phyloP scores from a whole-genome alignment of 1,140 invertebrate genomes.

The Rhynchophorus ferrugineus region DNA sequence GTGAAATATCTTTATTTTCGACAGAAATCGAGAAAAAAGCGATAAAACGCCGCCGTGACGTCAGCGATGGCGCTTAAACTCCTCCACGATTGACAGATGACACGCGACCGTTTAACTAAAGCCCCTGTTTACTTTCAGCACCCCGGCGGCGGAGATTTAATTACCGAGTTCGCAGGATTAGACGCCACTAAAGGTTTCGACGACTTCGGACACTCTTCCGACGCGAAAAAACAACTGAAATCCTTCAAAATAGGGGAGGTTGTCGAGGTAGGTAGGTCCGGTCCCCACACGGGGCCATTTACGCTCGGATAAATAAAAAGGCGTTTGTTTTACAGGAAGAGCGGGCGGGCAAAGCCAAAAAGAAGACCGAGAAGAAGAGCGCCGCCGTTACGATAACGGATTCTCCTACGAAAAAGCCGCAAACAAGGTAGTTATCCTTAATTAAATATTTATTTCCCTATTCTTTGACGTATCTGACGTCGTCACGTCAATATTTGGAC shows the following conservation, averaged over 20 bases:
- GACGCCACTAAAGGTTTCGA: constrained; percentile 57
- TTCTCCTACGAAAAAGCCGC: constrained; percentile 7
- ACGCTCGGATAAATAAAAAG: neutral
- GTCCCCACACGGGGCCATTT: neutral
- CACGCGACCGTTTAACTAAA: no score
- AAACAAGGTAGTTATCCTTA: constrained; percentile 11
- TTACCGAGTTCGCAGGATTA: constrained; percentile 55
- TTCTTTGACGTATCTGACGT: no score
- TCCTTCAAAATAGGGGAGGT: constrained; percentile 58
- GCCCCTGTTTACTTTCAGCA: no score
- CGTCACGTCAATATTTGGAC: no score
- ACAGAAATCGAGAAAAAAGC: no score
- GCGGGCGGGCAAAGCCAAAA: constrained; percentile 20
- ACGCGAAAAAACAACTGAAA: constrained; percentile 51
- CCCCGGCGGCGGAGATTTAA: constrained; percentile 54
- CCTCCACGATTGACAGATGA: no score
- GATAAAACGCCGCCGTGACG: no score
- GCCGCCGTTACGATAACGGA: neutral
- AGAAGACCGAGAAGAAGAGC: constrained; percentile 8
- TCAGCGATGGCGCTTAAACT: no score
- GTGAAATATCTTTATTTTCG: no score
- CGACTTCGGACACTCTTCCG: constrained; percentile 55
- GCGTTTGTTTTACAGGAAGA: constrained; percentile 23
- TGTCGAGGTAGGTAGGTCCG: constrained; percentile 40
- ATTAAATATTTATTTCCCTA: constrained; percentile 1